A percentile compares a stretch with the other conserved stretches of the same genome.
phyloP scores from a whole-genome alignment of 2,113 vertebrate genomes.

The Physeter macrocephalus region DNA sequence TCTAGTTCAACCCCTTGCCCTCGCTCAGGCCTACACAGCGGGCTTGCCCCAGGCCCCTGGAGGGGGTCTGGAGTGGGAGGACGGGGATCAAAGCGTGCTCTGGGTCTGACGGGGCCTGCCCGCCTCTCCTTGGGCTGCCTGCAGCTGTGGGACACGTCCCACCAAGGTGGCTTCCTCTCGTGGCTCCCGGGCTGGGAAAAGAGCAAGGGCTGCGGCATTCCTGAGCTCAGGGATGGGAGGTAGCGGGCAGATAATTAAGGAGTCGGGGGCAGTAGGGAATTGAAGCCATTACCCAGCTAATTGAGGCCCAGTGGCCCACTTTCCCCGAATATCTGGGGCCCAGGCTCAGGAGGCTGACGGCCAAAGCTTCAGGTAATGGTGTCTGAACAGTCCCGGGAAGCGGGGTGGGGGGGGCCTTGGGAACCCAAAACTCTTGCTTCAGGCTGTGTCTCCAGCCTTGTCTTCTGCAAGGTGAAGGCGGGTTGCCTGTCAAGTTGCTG shows the following conservation, averaged over 20 bases:
- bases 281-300: conserved; percentile 62
- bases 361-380: background rate
- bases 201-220: conserved; percentile 24
- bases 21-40: no score
- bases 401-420: rapidly evolving
- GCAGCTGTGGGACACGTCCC: background rate
- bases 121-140: background rate
- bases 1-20: no score
- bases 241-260: conserved; percentile 52
- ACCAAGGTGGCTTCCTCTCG: background rate
- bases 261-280: conserved; percentile 22
- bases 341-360: conserved; percentile 27
- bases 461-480: background rate
- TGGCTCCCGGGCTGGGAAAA: conserved; percentile 44
- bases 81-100: background rate
- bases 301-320: conserved; percentile 57
- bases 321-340: conserved; percentile 59
- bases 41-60: background rate
- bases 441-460: rapidly evolving
- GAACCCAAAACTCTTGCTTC: background rate
- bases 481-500: background rate
- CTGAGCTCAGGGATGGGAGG: conserved; percentile 22
- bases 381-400: background rate
- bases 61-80: background rate
- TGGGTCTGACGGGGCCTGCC: conserved; percentile 33